These are phyloP conservation scores for Sinocyclocheilus rhinocerous DNA, from an alignment of 2,113 vertebrate species.

Conservation along the genomic window DNA sequence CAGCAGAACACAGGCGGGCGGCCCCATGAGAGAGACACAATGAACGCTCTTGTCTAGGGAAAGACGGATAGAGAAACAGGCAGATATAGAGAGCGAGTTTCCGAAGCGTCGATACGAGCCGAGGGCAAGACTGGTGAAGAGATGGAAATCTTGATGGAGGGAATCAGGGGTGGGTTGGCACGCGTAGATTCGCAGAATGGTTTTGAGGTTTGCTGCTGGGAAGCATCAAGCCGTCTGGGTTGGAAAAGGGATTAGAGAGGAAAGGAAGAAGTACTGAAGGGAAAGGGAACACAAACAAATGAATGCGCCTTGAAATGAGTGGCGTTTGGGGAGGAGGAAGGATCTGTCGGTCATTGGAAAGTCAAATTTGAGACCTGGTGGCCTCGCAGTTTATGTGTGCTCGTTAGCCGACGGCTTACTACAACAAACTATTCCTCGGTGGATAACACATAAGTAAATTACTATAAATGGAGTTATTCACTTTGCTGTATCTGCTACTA, in stretches of 20 bases:
- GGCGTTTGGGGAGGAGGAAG: not conserved
- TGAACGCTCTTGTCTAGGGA: conserved; percentile 49
- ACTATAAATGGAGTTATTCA: not conserved
- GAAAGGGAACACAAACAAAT: conserved; percentile 24
- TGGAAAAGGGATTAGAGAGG: conserved; percentile 33
- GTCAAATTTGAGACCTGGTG: not conserved
- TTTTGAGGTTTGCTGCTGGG: conserved; percentile 38
- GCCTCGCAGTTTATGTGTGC: not conserved
- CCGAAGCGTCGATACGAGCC: not conserved
- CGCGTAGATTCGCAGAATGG: conserved; percentile 3
- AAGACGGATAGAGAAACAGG: conserved; percentile 40
- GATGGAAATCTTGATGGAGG: conserved; percentile 29
- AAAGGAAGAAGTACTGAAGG: conserved; percentile 14
- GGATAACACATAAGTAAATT: not conserved
- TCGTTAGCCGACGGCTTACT: not conserved
- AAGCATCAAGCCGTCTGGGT: conserved; percentile 20
- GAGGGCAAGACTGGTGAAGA: conserved; percentile 19
- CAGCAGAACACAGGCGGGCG: conserved; percentile 26
- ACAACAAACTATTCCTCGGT: not conserved
- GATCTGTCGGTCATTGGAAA: not conserved
- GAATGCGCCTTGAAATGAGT: not conserved
- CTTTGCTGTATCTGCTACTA: not conserved
- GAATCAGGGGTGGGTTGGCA: conserved; percentile 20
- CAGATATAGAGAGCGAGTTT: conserved; percentile 13
- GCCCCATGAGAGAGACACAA: conserved; percentile 48